phyloP scores from a whole-genome alignment of 2,888 invertebrate species.

The Chloroclystis v-ata region DNA sequence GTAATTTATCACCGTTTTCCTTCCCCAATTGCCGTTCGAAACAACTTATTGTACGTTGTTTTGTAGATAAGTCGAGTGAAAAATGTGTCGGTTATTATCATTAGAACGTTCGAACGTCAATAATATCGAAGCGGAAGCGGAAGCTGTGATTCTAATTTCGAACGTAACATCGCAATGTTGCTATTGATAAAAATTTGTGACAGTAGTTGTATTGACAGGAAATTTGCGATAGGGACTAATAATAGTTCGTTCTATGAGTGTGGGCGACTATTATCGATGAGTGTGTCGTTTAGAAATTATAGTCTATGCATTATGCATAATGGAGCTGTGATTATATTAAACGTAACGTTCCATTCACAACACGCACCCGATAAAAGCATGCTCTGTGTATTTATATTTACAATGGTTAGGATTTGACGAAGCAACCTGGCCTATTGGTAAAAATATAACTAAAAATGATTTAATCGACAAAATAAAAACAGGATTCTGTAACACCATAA shows the following conservation, averaged over 20 bases:
- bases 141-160: constrained; percentile 76
- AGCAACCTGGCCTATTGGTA: no score
- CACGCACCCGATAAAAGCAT: background rate
- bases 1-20: constrained; percentile 19
- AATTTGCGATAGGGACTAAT: constrained; percentile 68
- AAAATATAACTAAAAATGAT: background rate
- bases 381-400: no score
- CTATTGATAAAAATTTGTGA: constrained; percentile 73
- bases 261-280: constrained; percentile 27
- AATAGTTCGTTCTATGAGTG: constrained; percentile 53
- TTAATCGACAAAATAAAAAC: constrained; percentile 30
- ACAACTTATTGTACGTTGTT: constrained; percentile 7
- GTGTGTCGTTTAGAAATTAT: constrained; percentile 17
- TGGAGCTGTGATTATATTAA: background rate
- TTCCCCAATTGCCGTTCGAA: constrained; percentile 11
- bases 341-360: background rate
- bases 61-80: background rate
- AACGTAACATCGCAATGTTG: constrained; percentile 72
- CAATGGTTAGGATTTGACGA: no score
- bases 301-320: constrained; percentile 10
- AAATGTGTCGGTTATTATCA: constrained; percentile 45
- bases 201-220: constrained; percentile 68
- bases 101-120: constrained; percentile 59
- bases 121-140: constrained; percentile 77
- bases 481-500: constrained; percentile 29